A percentile compares a stretch with the other conserved stretches of the same genome.
These are phyloP conservation scores for Halichoerus grypus DNA, from an alignment of 2,113 vertebrate species.

Conservation along the genomic window DNA sequence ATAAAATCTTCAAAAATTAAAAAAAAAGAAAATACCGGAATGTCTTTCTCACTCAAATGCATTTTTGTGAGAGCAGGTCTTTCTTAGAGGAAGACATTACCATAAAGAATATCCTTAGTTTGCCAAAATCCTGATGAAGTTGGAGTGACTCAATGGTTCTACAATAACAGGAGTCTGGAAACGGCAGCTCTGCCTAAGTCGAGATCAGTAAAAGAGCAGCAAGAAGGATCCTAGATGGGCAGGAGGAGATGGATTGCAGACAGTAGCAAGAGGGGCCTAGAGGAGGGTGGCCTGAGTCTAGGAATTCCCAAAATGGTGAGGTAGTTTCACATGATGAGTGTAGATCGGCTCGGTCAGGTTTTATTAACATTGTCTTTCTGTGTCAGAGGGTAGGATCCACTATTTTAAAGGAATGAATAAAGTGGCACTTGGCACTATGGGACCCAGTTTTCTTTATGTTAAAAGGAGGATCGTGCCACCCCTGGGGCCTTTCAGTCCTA, in stretches of 20 bases:
- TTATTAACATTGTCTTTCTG: not conserved
- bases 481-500: not conserved
- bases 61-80: not conserved
- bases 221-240: not conserved
- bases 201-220: not conserved
- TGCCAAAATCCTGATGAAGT: conserved; percentile 22
- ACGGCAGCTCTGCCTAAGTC: not conserved
- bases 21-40: not conserved
- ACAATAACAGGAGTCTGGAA: not conserved
- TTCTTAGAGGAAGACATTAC: conserved; percentile 10
- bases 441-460: not conserved
- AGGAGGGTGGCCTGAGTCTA: not conserved
- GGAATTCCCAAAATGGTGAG: not conserved
- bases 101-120: not conserved
- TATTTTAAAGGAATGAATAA: not conserved
- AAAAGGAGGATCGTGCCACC: not conserved
- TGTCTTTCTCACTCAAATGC: not conserved
- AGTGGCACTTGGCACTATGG: not conserved
- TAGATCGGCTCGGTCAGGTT: not conserved
- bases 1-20: not conserved
- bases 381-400: not conserved
- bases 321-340: not conserved
- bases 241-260: not conserved
- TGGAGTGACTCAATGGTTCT: conserved; percentile 27
- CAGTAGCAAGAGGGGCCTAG: not conserved